A percentile compares a stretch with the other conserved stretches of the same genome.
Evolutionary conservation across 2,797 vertebrate species (phyloP).

Genomic region (Sebastes minor): DNA sequence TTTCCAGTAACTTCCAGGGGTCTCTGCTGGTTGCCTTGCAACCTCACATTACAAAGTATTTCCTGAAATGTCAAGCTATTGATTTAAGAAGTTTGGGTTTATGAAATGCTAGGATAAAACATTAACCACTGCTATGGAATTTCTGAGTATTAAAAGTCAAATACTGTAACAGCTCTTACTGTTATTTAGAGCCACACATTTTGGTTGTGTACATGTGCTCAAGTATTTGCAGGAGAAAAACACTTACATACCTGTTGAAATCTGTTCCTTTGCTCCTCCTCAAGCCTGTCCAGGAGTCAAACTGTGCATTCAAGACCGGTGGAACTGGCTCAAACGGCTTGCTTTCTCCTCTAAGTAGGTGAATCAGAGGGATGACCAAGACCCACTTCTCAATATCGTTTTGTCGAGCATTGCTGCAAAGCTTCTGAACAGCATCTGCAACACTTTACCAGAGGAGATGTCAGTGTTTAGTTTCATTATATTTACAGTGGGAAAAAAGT

Average conservation of each 20-base stretch:
- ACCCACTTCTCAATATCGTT: not conserved
- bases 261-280: not conserved
- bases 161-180: not conserved
- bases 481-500: not conserved
- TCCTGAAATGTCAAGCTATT: not conserved
- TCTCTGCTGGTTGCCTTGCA: not conserved
- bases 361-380: constrained; percentile 45
- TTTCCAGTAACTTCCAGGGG: not conserved
- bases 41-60: not conserved
- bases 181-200: not conserved
- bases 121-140: not conserved
- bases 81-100: not conserved
- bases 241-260: not conserved
- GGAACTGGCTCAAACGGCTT: constrained; percentile 34
- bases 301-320: not conserved
- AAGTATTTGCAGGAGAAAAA: not conserved
- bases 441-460: not conserved
- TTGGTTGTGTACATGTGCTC: not conserved
- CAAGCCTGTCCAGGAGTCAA: accelerated
- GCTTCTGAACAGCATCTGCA: constrained; percentile 8
- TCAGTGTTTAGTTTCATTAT: not conserved
- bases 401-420: not conserved
- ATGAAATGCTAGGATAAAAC: not conserved
- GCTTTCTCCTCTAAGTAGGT: constrained; percentile 48
- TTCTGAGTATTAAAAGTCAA: not conserved